Evolutionary conservation across 1,140 invertebrate genomes (phyloP), one percentile per base, ranked within the genome.

Genomic region (Aphaenogaster rudis): DNA sequence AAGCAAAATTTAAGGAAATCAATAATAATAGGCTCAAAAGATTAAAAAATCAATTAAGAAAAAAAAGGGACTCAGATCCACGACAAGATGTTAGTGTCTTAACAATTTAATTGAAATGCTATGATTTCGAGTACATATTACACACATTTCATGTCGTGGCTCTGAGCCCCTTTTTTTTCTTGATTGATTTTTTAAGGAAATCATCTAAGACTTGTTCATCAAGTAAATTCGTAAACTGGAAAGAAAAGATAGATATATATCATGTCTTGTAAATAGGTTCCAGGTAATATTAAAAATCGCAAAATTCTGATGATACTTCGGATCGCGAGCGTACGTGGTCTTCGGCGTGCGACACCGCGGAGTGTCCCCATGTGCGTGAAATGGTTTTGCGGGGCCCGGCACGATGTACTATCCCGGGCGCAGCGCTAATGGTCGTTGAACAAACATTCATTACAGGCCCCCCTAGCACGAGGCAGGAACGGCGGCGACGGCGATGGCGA

Each of bases 401-500:
- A 88, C 86, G 69, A 85, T 88, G 86, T 89, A 88, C 81, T 86
- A 69, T 84, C 79, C 90, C 91, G 88, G 85, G 90, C 92, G 92
- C 92, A 81, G 88, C 94, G 94, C 93, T 95, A 95, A 95, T 95
- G 94, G 94, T 93, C 92, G 93, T 91, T 94, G 92, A 94, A 93
- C 94, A 95, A 95, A 95, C 94, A 95, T 95, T 95, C 94, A 95
- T 95, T 95, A 95, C 94, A 93, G 88, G 88, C 91, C 63, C 72
- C 74, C 77, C 82, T 84, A 67, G 45, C 79, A 74, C 54, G 42
- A 54, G 67, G 79, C 42, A 82, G 67, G 33, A 72, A 9, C 64
- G 48, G 66, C 45, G 77, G 61, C 72, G 78, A 80, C 54, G 74
- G 54, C 74, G 74, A 76, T 64, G 66, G 79, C 79, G 77, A 80